Base-by-base conservation (phyloP, 2,888 invertebrate species). In the Amphipyra tragopoginis region DNA sequence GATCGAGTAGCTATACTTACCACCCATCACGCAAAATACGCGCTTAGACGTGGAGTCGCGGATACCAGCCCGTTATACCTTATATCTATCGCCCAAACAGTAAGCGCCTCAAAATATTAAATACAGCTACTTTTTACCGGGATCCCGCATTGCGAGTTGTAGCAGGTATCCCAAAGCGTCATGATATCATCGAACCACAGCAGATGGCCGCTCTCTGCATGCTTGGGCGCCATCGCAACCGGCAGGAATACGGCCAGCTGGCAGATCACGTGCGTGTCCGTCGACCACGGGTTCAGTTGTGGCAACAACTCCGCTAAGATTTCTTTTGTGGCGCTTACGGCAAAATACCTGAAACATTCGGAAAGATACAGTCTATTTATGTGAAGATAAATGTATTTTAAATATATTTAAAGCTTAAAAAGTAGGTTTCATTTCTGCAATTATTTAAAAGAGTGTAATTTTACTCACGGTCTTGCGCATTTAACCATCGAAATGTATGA, bases 241-340 rank as follows among this genome's bases (percentile, higher is more conserved):
- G 98, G 98, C 72, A 99, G 91, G 89, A 98, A 98, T 56, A 96
- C 91, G 53, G 97, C 96, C 61, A 98, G 89, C 81, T 96, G 95
- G 66, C 96, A 95, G 60, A 97, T 90, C 11, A 95, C 89, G 61
- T 91, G 95, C 10, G 93, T 93, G 51, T 95, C 92, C 5, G 92
- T 87, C 50, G 96, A 95, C 92, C 97, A 97, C 0, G 98, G 98
- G 83, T 97, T 97, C 54, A 99, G 90, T 77, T 95, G 95, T 0
- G 98, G 98, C 54, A 97, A 95, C 85, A 97, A 96, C 88, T 98
- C 97, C 57, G 97, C 97, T 54, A 99, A 90, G 82, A 99, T 98
- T 91, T 99, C 98, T 88, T 96, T 96, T 0, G 98, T 98, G 0
- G 98, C 96, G 38, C 94, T 95, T 43, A 96, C 90, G 58, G 97